These are phyloP conservation scores for Pangasius krempfi DNA, from an alignment of 2,797 vertebrate genomes.

Conservation along the genomic window DNA sequence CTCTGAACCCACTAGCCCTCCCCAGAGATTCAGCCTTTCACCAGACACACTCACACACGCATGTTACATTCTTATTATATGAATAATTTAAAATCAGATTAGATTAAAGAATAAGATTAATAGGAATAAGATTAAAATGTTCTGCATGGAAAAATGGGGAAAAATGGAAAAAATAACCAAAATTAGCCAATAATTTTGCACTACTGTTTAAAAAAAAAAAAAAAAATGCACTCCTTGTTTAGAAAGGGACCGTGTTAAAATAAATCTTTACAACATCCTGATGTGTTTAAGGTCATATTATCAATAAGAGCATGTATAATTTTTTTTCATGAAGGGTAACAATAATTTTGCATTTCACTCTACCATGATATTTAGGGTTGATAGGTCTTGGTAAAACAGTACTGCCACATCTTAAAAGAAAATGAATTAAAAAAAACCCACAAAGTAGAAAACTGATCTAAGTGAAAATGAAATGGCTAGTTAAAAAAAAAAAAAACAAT, in stretches of 20 bases:
- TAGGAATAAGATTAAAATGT: not conserved
- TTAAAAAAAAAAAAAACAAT: no score
- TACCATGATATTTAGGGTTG: not conserved
- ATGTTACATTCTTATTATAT: constrained; percentile 46
- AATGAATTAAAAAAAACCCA: not conserved
- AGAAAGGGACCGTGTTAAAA: not conserved
- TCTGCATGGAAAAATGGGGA: not conserved
- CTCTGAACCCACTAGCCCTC: constrained; percentile 25
- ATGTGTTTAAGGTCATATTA: not conserved
- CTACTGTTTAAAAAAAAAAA: not conserved
- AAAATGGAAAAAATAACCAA: not conserved
- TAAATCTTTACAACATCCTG: not conserved
- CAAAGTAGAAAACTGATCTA: not conserved
- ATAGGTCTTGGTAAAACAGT: not conserved
- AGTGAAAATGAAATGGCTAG: not conserved
- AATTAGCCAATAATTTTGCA: not conserved
- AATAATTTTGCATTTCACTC: not conserved
- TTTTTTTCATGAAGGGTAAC: not conserved
- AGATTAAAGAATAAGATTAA: not conserved
- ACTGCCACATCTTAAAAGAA: not conserved
- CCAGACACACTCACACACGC: constrained; percentile 43
- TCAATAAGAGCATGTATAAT: not conserved
- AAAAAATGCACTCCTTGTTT: not conserved
- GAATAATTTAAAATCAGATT: not conserved
- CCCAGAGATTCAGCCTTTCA: constrained; percentile 28